A percentile compares a stretch with the other conserved stretches of the same genome.
Conservation (phyloP, 2,888 invertebrate species). For the Linnaemya tessellans region DNA sequence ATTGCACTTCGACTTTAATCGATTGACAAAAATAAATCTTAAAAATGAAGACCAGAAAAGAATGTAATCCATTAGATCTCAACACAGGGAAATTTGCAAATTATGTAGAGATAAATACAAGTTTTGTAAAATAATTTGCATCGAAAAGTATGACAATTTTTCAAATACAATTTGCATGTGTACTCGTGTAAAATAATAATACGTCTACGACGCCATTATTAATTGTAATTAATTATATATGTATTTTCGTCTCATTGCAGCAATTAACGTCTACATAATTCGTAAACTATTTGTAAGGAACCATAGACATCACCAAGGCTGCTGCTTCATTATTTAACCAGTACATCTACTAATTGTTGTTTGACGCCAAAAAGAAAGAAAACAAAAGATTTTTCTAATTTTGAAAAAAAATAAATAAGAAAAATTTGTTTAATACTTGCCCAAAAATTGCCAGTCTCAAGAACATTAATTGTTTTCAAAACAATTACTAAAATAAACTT, state of each 20-base stretch:
- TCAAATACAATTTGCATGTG: too few relatives aligned
- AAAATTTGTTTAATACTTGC: constrained; percentile 27
- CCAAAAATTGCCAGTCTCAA: constrained; percentile 68
- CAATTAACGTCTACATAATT: constrained; percentile 64
- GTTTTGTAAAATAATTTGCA: background rate
- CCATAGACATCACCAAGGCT: constrained; percentile 61
- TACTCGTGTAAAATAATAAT: too few relatives aligned
- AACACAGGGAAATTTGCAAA: constrained; percentile 1
- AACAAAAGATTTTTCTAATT: constrained; percentile 57
- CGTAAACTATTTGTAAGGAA: constrained; percentile 46
- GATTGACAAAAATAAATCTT: constrained; percentile 60
- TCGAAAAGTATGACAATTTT: constrained; percentile 37
- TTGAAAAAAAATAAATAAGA: constrained; percentile 28
- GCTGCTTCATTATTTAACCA: constrained; percentile 46
- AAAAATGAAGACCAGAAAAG: background rate
- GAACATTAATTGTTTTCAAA: constrained; percentile 33
- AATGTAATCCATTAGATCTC: constrained; percentile 23
- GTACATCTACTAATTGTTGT: constrained; percentile 58
- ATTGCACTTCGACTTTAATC: constrained; percentile 62
- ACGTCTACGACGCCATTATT: constrained; percentile 59
- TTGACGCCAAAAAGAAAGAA: constrained; percentile 54
- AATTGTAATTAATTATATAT: constrained; percentile 71
- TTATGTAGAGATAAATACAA: background rate
- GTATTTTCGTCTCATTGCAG: constrained; percentile 60
- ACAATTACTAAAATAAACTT: constrained; percentile 14